These are phyloP conservation scores for Chaetops frenatus DNA, from an alignment of 2,113 vertebrate genomes.

Conservation along the genomic window DNA sequence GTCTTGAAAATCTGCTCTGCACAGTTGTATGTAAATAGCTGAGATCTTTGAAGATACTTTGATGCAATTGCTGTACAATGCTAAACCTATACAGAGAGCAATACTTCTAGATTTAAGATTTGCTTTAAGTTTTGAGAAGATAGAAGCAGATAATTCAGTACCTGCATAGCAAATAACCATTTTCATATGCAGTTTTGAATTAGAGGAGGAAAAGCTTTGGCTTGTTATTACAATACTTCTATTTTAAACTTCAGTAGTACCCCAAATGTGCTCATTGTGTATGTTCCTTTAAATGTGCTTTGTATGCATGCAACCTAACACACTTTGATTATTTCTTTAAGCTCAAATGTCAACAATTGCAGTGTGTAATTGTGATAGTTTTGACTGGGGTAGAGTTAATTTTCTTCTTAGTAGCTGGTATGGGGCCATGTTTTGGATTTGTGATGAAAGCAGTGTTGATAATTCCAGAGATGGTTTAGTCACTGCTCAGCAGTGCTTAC, in stretches of 20 bases:
- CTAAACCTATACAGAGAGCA: background rate
- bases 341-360: background rate
- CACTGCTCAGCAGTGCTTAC: background rate
- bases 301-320: background rate
- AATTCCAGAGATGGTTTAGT: background rate
- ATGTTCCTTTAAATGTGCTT: background rate
- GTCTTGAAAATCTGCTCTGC: background rate
- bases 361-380: background rate
- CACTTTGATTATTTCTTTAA: background rate
- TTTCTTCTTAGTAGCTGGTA: background rate
- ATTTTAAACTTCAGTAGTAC: background rate
- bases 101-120: background rate
- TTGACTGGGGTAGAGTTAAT: background rate
- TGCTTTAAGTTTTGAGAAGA: background rate
- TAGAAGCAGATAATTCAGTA: background rate
- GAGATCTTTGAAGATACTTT: background rate
- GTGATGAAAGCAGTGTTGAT: background rate
- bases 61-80: background rate
- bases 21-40: background rate
- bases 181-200: background rate
- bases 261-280: background rate
- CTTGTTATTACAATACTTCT: background rate
- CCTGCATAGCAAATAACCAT: background rate
- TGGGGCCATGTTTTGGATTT: background rate
- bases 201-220: background rate